phyloP scores from a whole-genome alignment of 2,113 vertebrate genomes.

The Xenopus laevis region DNA sequence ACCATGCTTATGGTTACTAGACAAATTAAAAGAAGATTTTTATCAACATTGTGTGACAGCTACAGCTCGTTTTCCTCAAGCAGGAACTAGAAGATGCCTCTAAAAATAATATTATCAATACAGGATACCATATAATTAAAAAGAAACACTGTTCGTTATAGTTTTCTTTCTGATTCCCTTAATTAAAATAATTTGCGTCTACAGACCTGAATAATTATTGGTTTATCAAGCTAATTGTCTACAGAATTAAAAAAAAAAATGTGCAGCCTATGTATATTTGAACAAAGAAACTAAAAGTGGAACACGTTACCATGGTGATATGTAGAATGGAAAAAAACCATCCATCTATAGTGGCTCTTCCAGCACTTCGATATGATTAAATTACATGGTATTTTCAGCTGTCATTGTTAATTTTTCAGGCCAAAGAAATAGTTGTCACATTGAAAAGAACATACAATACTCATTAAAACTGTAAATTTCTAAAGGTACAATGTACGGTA shows the following conservation, averaged over 20 bases:
- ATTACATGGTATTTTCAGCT: constrained; percentile 62
- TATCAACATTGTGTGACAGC: too few relatives aligned
- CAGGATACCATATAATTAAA: background rate
- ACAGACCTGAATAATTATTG: constrained; percentile 16
- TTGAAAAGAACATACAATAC: constrained; percentile 47
- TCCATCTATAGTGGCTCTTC: constrained; percentile 50
- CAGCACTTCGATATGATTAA: constrained; percentile 57
- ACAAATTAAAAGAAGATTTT: too few relatives aligned
- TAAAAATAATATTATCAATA: background rate
- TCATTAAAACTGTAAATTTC: constrained; percentile 48
- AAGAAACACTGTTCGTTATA: background rate
- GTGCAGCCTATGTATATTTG: constrained; percentile 49
- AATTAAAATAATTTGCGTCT: constrained; percentile 17
- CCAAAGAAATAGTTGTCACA: constrained; percentile 62
- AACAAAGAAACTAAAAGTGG: constrained; percentile 53
- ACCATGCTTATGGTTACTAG: too few relatives aligned
- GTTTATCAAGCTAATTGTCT: constrained; percentile 19
- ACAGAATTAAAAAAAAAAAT: constrained; percentile 10
- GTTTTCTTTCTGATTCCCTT: background rate
- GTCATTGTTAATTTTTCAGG: constrained; percentile 65
- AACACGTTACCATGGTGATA: constrained; percentile 64
- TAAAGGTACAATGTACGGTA: constrained; percentile 48
- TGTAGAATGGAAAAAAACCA: constrained; percentile 49
- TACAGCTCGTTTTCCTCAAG: too few relatives aligned
- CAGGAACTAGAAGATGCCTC: too few relatives aligned